Evolutionary conservation across 2,888 invertebrate species (phyloP).

Genomic region (Horisme vitalbata): DNA sequence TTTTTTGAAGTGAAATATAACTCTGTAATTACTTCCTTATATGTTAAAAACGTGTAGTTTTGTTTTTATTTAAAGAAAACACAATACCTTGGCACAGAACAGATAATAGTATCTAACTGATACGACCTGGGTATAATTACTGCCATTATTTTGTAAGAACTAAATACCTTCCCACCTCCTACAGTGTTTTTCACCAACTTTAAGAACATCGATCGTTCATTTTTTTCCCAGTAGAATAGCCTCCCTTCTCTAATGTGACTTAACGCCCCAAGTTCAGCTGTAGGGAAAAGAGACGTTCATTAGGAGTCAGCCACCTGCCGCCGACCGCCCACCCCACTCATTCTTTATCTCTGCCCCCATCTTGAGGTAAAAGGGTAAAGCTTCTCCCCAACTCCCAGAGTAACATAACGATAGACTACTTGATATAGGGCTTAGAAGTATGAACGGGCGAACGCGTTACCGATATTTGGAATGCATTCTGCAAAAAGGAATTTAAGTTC

Average conservation of each 20-base stretch:
- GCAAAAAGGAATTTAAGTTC: too few species aligned
- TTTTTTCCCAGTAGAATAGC: conserved; percentile 10
- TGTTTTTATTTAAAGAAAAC: too few species aligned
- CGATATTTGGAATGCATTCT: too few species aligned
- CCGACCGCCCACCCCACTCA: conserved; percentile 21
- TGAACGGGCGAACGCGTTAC: conserved; percentile 6
- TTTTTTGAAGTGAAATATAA: neutral
- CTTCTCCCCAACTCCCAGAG: conserved; percentile 14
- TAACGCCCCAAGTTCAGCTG: conserved; percentile 25
- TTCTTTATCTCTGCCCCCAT: conserved; percentile 21
- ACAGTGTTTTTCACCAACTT: neutral
- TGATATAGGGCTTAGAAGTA: neutral
- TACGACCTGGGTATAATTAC: neutral
- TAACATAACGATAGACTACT: conserved; percentile 10
- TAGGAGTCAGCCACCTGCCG: conserved; percentile 29
- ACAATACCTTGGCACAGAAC: too few species aligned
- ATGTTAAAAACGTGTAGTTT: too few species aligned
- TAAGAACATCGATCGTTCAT: conserved; percentile 10
- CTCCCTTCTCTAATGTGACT: conserved; percentile 19
- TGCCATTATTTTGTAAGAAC: neutral
- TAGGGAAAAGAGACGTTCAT: conserved; percentile 31
- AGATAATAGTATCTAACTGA: neutral
- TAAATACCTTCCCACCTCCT: neutral
- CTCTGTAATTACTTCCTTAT: neutral
- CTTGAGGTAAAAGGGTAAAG: conserved; percentile 26